Evolutionary conservation across 92 coral and sea anemone species (phyloP).

Genomic region (Phenganax marumi): DNA sequence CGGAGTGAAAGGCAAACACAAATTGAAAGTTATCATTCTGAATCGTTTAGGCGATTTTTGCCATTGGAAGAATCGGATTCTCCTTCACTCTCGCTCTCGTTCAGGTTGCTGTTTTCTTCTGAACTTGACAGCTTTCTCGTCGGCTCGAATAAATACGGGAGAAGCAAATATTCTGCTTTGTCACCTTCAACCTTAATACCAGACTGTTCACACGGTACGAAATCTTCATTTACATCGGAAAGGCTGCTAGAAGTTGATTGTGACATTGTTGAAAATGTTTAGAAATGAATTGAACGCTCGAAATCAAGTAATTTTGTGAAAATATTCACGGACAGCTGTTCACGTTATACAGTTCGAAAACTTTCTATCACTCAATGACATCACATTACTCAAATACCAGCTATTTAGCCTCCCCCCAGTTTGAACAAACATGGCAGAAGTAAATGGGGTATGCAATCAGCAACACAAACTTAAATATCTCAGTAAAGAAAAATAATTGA

Average conservation of each 20-base stretch:
- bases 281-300: background rate
- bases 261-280: background rate
- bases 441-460: background rate
- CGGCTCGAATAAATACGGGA: no score
- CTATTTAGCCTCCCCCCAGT: no score
- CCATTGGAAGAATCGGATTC: no score
- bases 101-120: no score
- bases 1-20: background rate
- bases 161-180: background rate
- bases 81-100: background rate
- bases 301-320: background rate
- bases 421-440: background rate
- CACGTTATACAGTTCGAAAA: background rate
- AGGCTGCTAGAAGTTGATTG: no score
- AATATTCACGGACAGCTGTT: background rate
- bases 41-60: constrained; percentile 4
- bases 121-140: no score
- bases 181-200: no score
- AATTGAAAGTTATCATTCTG: constrained; percentile 13
- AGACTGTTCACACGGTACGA: no score
- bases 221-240: no score
- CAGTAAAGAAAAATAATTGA: no score
- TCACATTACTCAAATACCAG: no score
- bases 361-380: background rate
- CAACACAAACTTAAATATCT: background rate